These are phyloP conservation scores for Cyprinodon brontotheroides DNA, from an alignment of 2,113 vertebrate genomes.

Conservation along the genomic window DNA sequence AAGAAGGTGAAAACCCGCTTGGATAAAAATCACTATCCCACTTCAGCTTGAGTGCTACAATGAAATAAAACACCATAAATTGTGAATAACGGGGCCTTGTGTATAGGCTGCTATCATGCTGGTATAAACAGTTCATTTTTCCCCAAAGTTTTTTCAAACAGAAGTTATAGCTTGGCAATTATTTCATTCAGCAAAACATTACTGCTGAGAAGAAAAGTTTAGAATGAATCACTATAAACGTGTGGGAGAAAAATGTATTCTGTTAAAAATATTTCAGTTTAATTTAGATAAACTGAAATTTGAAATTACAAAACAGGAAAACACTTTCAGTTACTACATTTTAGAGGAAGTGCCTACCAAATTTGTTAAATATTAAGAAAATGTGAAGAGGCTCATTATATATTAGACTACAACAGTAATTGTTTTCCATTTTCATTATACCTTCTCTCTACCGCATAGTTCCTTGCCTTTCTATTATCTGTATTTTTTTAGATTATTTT, in stretches of 20 bases:
- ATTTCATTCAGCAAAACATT: background rate
- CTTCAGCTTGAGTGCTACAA: slow-evolving; percentile 46
- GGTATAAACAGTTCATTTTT: slow-evolving; percentile 39
- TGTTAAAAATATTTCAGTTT: no score
- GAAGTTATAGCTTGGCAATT: background rate
- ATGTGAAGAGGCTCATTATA: no score
- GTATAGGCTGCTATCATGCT: slow-evolving; percentile 22
- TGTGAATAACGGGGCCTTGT: slow-evolving; percentile 22
- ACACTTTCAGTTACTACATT: no score
- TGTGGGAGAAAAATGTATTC: background rate
- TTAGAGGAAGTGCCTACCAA: no score
- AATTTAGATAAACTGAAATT: background rate
- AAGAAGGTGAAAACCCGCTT: background rate
- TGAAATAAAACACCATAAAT: slow-evolving; percentile 58
- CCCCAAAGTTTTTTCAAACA: background rate
- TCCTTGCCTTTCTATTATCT: no score
- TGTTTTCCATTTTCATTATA: no score
- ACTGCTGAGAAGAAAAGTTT: background rate
- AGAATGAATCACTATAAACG: background rate
- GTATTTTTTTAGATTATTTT: no score
- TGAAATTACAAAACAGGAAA: background rate
- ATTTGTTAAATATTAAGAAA: no score
- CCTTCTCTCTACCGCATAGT: no score
- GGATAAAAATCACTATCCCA: slow-evolving; percentile 26
- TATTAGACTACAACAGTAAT: no score